Evolutionary conservation across 1,140 invertebrate species (phyloP), one percentile per base, ranked within the genome.

Genomic region (Copidosoma floridanum): DNA sequence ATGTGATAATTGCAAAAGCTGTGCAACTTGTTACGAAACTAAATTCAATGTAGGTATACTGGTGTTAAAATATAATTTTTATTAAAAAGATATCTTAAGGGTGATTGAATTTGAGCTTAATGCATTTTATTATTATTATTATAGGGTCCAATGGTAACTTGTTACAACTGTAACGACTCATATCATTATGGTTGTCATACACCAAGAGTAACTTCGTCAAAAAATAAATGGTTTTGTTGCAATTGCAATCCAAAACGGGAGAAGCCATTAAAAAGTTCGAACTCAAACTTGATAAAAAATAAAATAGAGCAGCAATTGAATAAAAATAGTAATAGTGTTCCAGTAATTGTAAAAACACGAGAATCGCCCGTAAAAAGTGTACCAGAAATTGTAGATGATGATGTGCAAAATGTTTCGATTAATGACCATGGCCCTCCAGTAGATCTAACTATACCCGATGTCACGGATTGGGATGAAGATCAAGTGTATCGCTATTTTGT

Each of bases 401-500:
- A 77, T 37, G 24, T 16, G 54, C 68, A 21, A 69, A 61, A n/a
- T n/a, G n/a, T n/a, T n/a, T n/a, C n/a, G n/a, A n/a, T n/a, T n/a
- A n/a, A n/a, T n/a, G n/a, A n/a, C n/a, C n/a, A n/a, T n/a, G n/a
- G n/a, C n/a, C n/a, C n/a, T n/a, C 65, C 61, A 29, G 83, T 88
- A 56, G 87, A 89, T 77, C 83, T 84, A 23, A 84, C 79, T 61
- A 88, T 91, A 69, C 90, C 90, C 18, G 89, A 93, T 80, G 89
- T 90, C 11, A 85, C 85, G 1, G 82, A 87, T 68, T 95, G 92
- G 92, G 86, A 86, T 4, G 84, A 86, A 8, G 86, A 90, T 61
- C 88, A 95, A 75, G 92, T 95, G 1, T 90, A 87, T 71, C 81
- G 86, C 18, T 94, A 92, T 79, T 91, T 94, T 71, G 81, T 81